These are phyloP conservation scores for Poeciliopsis presidionis DNA, from an alignment of 2,797 vertebrate genomes.

Conservation along the genomic window DNA sequence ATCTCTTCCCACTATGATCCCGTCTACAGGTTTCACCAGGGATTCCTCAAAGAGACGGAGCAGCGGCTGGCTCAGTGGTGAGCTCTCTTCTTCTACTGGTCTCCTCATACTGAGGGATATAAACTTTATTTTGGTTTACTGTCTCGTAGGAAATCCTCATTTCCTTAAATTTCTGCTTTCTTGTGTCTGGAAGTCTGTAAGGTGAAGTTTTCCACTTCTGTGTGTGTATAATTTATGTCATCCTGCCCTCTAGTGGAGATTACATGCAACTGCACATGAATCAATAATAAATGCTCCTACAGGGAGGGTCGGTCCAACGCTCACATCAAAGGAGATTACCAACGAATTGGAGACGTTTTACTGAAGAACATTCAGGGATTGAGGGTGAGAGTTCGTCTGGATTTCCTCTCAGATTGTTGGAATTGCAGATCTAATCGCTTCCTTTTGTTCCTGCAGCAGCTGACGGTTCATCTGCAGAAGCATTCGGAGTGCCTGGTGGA, in stretches of 20 bases:
- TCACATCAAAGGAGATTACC: constrained; percentile 91
- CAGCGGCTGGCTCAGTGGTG: constrained; percentile 92
- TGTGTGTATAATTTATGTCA: neutral
- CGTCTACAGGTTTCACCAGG: constrained; percentile 89
- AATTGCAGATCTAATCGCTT: neutral
- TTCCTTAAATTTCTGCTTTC: neutral
- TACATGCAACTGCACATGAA: constrained; percentile 5
- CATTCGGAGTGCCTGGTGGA: constrained; percentile 90
- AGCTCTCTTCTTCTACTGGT: constrained; percentile 51
- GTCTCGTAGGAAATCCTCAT: neutral
- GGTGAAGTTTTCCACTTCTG: constrained; percentile 2
- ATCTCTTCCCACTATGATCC: constrained; percentile 90
- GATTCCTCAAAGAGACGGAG: constrained; percentile 93
- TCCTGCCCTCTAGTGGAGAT: constrained; percentile 57
- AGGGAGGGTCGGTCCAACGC: constrained; percentile 95
- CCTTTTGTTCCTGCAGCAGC: constrained; percentile 75
- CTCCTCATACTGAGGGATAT: neutral
- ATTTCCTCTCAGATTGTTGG: neutral
- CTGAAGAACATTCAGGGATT: constrained; percentile 91
- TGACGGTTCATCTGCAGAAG: constrained; percentile 89
- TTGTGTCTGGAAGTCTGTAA: neutral
- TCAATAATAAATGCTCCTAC: neutral
- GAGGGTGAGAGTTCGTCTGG: constrained; percentile 79
- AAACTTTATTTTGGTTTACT: neutral
- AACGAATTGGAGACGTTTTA: constrained; percentile 92